Evolutionary conservation across 2,113 vertebrate species (phyloP).

Genomic region (Stomatorhinus ivindoensis): DNA sequence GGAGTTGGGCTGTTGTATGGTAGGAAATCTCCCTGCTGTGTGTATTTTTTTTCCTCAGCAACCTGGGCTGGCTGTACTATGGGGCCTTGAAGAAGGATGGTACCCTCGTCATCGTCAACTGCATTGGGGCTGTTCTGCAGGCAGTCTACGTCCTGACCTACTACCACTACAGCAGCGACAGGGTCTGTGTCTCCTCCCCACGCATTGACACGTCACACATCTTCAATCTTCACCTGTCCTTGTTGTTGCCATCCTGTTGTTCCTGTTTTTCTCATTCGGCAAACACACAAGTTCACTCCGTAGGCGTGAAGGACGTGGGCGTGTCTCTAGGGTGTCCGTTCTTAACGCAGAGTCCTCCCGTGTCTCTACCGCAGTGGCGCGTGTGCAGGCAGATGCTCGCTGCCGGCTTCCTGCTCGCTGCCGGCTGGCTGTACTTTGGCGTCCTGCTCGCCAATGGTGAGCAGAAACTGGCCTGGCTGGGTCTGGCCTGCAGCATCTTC

Average conservation of each 20-base stretch:
- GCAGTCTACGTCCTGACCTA: slow-evolving; percentile 72
- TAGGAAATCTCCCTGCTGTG: not conserved
- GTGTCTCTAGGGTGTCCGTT: not conserved
- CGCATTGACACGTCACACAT: not conserved
- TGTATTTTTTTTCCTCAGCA: slow-evolving; percentile 54
- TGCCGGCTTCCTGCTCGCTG: slow-evolving; percentile 50
- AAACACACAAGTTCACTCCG: not conserved
- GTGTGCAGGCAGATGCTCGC: slow-evolving; percentile 50
- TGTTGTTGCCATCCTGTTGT: not conserved
- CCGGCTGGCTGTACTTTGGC: slow-evolving; percentile 70
- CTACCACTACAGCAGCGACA: slow-evolving; percentile 66
- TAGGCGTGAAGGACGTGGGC: not conserved
- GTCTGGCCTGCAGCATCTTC: slow-evolving; percentile 80
- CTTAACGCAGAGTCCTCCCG: not conserved
- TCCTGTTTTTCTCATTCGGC: not conserved
- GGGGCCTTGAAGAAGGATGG: slow-evolving; percentile 72
- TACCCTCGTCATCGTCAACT: slow-evolving; percentile 71
- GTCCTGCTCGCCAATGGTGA: slow-evolving; percentile 43
- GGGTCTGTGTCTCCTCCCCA: slow-evolving; percentile 52
- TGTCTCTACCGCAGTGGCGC: slow-evolving; percentile 46
- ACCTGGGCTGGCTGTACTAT: slow-evolving; percentile 86
- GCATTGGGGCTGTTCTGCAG: slow-evolving; percentile 73
- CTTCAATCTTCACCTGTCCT: not conserved
- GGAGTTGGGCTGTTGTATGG: not conserved
- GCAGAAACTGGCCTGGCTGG: slow-evolving; percentile 62